Evolutionary conservation across 2,113 vertebrate genomes (phyloP).

Genomic region (Nematolebias whitei): DNA sequence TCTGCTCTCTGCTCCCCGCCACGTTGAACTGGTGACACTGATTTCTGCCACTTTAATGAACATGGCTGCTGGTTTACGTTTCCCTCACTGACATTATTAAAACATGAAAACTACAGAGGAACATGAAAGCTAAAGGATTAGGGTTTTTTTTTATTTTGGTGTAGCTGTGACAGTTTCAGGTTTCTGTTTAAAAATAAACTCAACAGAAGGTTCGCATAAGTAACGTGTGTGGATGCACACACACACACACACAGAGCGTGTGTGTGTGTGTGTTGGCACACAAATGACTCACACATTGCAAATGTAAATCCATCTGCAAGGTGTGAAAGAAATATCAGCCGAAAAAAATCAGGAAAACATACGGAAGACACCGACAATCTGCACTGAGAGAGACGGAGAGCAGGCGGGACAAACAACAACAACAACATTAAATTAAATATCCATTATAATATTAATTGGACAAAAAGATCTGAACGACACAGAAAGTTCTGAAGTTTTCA

Average conservation of each 20-base stretch:
- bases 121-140: background rate
- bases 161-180: background rate
- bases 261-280: constrained; percentile 54
- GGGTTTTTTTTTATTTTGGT: background rate
- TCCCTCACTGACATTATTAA: constrained; percentile 6
- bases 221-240: constrained; percentile 32
- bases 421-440: too few relatives aligned
- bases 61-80: constrained; percentile 24
- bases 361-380: constrained; percentile 25
- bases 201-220: constrained; percentile 37
- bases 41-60: constrained; percentile 32
- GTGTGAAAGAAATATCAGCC: constrained; percentile 43
- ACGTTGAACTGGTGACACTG: background rate
- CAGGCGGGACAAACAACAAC: background rate
- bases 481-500: too few relatives aligned
- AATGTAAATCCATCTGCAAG: constrained; percentile 51
- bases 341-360: constrained; percentile 34
- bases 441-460: too few relatives aligned
- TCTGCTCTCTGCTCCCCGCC: constrained; percentile 5
- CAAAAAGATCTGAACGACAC: background rate
- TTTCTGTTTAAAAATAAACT: constrained; percentile 31
- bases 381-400: background rate
- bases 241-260: background rate
- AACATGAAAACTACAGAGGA: background rate
- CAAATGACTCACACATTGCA: constrained; percentile 42